phyloP scores from a whole-genome alignment of 2,797 vertebrate species.

The Dromococcyx pavoninus region DNA sequence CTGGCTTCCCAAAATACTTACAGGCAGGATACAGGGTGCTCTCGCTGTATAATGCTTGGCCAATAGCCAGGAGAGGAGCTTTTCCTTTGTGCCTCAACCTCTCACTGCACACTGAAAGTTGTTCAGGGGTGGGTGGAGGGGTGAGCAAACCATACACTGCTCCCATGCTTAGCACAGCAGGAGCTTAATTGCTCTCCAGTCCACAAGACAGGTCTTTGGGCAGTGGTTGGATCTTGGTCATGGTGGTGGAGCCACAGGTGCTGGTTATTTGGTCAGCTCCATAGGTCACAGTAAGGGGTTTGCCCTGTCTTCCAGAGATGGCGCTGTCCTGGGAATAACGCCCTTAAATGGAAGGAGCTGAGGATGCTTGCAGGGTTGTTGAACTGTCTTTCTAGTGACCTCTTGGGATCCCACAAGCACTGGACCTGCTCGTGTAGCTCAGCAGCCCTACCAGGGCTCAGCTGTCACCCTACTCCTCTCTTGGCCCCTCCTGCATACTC shows the following conservation, averaged over 20 bases:
- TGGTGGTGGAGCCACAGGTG: fast-evolving
- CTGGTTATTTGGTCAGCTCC: neutral
- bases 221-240: neutral
- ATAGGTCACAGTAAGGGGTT: neutral
- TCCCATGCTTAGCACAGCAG: neutral
- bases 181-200: neutral
- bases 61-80: neutral
- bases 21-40: neutral
- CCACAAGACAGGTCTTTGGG: neutral
- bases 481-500: neutral
- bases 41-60: neutral
- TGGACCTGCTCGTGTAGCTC: neutral
- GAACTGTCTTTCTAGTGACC: neutral
- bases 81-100: neutral
- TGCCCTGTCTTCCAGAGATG: neutral
- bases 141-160: neutral
- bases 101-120: neutral
- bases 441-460: neutral
- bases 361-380: neutral
- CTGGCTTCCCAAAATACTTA: conserved; percentile 35
- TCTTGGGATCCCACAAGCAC: neutral
- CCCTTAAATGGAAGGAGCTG: neutral
- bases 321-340: neutral
- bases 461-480: neutral
- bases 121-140: neutral